Conservation (phyloP, 2,888 invertebrate species). For the Periphyllus acericola region DNA sequence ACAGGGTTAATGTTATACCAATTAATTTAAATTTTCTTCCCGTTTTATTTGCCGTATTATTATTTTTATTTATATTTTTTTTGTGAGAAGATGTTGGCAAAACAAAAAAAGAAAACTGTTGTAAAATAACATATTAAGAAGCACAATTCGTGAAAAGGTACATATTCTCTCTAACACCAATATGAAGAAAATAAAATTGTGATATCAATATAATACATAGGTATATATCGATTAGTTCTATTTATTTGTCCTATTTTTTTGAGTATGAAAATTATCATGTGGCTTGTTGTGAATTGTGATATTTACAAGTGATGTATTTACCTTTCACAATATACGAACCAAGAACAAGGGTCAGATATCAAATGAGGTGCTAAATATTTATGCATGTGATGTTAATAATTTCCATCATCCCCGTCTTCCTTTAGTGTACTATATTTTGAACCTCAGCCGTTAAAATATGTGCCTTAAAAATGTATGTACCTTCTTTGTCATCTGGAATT, state of each 20-base stretch:
- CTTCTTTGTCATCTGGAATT: constrained; percentile 3
- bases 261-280: background rate
- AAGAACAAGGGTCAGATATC: background rate
- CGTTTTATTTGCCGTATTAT: constrained; percentile 38
- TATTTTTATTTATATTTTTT: constrained; percentile 10
- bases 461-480: constrained; percentile 32
- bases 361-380: constrained; percentile 16
- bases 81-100: constrained; percentile 47
- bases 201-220: constrained; percentile 28
- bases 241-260: constrained; percentile 13
- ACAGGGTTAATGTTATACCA: constrained; percentile 59
- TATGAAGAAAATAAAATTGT: constrained; percentile 27
- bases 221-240: background rate
- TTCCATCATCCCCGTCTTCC: constrained; percentile 1
- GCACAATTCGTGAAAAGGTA: constrained; percentile 36
- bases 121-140: background rate
- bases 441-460: constrained; percentile 4
- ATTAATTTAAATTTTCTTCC: constrained; percentile 38
- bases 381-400: background rate
- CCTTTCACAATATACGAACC: background rate
- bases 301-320: constrained; percentile 4
- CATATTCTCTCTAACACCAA: constrained; percentile 40
- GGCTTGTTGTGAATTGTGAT: constrained; percentile 15
- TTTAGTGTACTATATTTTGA: constrained; percentile 9
- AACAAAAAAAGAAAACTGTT: constrained; percentile 4